These are phyloP conservation scores for Myiotriccus ornatus DNA, from an alignment of 2,797 vertebrate species.

Conservation along the genomic window DNA sequence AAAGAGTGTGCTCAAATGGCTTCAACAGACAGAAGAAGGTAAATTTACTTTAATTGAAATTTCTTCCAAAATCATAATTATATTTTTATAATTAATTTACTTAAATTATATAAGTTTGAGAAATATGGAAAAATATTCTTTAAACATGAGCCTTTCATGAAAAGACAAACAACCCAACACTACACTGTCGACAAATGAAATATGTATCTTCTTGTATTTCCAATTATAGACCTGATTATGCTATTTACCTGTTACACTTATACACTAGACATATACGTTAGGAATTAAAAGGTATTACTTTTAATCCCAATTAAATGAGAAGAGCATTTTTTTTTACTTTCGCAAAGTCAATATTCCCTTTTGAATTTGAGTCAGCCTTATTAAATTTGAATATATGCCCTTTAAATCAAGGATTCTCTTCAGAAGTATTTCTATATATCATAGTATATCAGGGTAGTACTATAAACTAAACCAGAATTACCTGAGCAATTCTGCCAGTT, in stretches of 20 bases:
- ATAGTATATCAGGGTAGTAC: neutral
- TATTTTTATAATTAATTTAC: neutral
- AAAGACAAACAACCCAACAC: neutral
- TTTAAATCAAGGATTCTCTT: neutral
- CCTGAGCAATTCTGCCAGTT: neutral
- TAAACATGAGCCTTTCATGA: neutral
- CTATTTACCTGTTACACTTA: neutral
- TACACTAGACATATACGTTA: neutral
- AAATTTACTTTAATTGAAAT: neutral
- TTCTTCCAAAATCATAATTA: neutral
- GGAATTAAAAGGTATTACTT: neutral
- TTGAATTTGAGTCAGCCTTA: neutral
- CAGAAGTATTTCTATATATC: neutral
- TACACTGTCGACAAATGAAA: neutral
- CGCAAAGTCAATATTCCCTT: neutral
- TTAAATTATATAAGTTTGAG: neutral
- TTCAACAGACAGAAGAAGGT: neutral
- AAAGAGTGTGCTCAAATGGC: neutral
- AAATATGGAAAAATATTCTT: neutral
- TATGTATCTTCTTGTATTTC: neutral
- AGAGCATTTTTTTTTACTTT: neutral
- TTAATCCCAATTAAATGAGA: neutral
- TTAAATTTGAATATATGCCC: neutral
- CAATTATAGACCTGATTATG: neutral
- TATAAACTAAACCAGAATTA: neutral